Conservation (phyloP, 2,888 invertebrate genomes). For the Oscheius sp. region DNA sequence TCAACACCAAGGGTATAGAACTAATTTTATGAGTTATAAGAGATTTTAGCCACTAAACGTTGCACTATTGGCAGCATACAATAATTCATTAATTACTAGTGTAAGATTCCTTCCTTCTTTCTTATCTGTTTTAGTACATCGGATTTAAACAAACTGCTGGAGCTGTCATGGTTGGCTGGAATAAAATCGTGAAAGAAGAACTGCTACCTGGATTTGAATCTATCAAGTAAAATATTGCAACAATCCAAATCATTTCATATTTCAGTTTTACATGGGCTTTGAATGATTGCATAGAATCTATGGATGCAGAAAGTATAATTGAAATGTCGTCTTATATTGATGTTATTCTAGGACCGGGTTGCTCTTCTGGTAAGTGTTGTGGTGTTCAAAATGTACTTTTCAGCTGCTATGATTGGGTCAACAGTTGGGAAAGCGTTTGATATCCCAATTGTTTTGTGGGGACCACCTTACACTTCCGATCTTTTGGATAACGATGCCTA, state of each 20-base stretch:
- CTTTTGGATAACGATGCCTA: constrained; percentile 41
- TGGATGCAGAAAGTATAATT: constrained; percentile 38
- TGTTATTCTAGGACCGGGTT: constrained; percentile 51
- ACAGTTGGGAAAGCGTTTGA: constrained; percentile 46
- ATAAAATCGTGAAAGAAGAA: background rate
- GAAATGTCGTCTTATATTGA: constrained; percentile 38
- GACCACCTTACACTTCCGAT: constrained; percentile 45
- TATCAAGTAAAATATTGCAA: constrained; percentile 1
- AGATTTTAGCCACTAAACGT: constrained; percentile 15
- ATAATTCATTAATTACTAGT: background rate
- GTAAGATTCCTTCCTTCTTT: background rate
- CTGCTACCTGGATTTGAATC: constrained; percentile 4
- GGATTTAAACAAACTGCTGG: constrained; percentile 13
- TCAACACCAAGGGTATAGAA: too few species aligned
- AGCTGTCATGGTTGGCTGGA: constrained; percentile 14
- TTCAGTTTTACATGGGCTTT: constrained; percentile 41
- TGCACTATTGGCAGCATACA: background rate
- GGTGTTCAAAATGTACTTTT: too few species aligned
- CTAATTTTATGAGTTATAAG: too few species aligned
- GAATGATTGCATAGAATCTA: constrained; percentile 41
- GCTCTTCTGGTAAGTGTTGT: constrained; percentile 39
- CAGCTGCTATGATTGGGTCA: constrained; percentile 44
- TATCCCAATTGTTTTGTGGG: constrained; percentile 51
- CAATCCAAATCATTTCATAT: background rate
- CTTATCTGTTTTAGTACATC: background rate